These are phyloP conservation scores for Callaeas wilsoni DNA, from an alignment of 2,113 vertebrate species.

Conservation along the genomic window DNA sequence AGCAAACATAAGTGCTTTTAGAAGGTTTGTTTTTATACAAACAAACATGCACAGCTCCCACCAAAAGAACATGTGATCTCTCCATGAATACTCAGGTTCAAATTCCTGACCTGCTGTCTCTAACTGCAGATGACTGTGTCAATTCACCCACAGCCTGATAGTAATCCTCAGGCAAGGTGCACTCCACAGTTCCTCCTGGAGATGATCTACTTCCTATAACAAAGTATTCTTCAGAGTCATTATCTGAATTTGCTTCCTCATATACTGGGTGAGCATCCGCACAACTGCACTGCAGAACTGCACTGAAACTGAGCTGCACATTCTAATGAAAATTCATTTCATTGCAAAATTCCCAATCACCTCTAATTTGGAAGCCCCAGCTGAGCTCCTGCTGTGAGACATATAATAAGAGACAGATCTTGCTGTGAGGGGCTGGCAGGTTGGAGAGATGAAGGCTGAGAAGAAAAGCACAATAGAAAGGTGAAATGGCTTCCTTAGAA, in stretches of 20 bases:
- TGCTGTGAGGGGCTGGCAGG: not conserved
- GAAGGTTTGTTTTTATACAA: not conserved
- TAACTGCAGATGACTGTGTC: not conserved
- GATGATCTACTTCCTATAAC: not conserved
- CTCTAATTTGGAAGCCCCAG: slow-evolving; percentile 24
- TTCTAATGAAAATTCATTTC: not conserved
- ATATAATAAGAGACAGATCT: slow-evolving; percentile 31
- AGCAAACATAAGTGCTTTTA: not conserved
- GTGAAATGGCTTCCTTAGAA: not conserved
- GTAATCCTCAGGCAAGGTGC: not conserved
- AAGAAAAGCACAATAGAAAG: slow-evolving; percentile 30
- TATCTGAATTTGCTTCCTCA: not conserved
- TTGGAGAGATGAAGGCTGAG: not conserved
- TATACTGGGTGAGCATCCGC: not conserved
- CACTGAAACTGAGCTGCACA: not conserved
- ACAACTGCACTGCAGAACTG: not conserved
- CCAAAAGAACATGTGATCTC: not conserved
- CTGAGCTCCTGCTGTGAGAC: slow-evolving; percentile 20
- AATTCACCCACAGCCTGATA: not conserved
- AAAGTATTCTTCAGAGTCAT: not conserved
- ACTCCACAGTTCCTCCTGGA: not conserved
- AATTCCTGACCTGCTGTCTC: not conserved
- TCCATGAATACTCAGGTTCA: not conserved
- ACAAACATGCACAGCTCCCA: not conserved
- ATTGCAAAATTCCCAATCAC: slow-evolving; percentile 3